A percentile compares a stretch with the other conserved stretches of the same genome.
These are phyloP conservation scores for Macroteleia sp. DNA, from an alignment of 2,888 invertebrate species.

Conservation along the genomic window DNA sequence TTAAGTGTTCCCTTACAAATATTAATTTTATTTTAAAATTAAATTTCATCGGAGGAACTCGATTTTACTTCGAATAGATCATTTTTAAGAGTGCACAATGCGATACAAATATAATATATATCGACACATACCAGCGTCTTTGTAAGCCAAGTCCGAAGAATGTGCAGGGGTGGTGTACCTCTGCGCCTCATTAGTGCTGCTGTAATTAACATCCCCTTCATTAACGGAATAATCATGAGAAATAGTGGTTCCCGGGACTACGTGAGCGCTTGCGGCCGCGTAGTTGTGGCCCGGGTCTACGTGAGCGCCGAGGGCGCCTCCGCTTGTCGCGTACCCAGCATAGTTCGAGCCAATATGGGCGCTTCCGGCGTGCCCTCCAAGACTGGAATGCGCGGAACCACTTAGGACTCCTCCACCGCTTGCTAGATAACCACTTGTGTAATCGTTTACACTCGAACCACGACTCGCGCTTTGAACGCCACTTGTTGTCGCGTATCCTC, in stretches of 20 bases:
- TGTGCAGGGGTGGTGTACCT: constrained; percentile 47
- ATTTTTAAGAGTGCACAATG: too few relatives aligned
- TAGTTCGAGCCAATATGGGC: constrained; percentile 60
- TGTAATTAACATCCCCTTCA: constrained; percentile 63
- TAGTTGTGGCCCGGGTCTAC: constrained; percentile 46
- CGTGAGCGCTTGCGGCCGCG: constrained; percentile 38
- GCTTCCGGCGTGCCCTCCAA: constrained; percentile 63
- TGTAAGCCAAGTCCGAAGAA: constrained; percentile 55
- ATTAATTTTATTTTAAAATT: too few relatives aligned
- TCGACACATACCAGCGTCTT: constrained; percentile 57
- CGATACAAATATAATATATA: too few relatives aligned
- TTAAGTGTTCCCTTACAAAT: too few relatives aligned
- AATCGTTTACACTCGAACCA: constrained; percentile 64
- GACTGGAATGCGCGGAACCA: constrained; percentile 61
- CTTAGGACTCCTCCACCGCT: constrained; percentile 57
- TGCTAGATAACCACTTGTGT: constrained; percentile 48
- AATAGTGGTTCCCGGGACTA: constrained; percentile 35
- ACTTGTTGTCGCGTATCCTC: constrained; percentile 53
- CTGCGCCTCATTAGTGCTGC: constrained; percentile 61
- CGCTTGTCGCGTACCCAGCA: constrained; percentile 60
- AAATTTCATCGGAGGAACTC: too few relatives aligned
- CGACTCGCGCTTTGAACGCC: constrained; percentile 51
- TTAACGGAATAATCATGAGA: constrained; percentile 52
- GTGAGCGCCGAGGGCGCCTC: constrained; percentile 42
- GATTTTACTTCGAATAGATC: too few relatives aligned